A percentile compares a stretch with the other conserved stretches of the same genome.
These are phyloP conservation scores for Babylonia areolata DNA, from an alignment of 1,140 invertebrate species.

Conservation along the genomic window DNA sequence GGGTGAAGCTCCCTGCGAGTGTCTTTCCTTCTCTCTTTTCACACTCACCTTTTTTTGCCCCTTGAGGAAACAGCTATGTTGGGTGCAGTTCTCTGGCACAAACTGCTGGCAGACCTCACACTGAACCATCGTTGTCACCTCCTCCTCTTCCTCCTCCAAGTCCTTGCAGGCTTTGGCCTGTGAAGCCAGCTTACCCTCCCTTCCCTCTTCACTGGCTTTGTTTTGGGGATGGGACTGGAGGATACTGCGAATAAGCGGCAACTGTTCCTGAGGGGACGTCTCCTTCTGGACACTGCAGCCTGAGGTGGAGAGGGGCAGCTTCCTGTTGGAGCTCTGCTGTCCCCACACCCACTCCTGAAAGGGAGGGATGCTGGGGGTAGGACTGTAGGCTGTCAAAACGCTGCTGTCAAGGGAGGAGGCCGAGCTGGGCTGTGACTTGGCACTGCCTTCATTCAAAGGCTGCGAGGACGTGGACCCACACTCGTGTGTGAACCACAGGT, in stretches of 20 bases:
- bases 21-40: too few species aligned
- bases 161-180: background rate
- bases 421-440: background rate
- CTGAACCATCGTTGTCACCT: background rate
- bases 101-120: conserved; percentile 4
- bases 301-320: background rate
- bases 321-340: background rate
- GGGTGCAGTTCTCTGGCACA: background rate
- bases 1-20: background rate
- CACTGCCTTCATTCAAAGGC: background rate
- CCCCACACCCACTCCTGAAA: conserved; percentile 23
- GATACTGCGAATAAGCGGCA: conserved; percentile 13
- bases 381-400: background rate
- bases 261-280: background rate
- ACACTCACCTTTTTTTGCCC: background rate
- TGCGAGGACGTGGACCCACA: background rate
- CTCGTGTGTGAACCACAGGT: conserved; percentile 12
- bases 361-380: background rate
- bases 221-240: background rate
- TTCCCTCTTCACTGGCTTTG: background rate
- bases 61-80: background rate
- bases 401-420: background rate
- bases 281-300: background rate
- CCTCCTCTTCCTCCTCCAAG: background rate
- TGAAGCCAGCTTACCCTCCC: background rate